phyloP scores from a whole-genome alignment of 2,113 vertebrate genomes.

The Mohoua ochrocephala region DNA sequence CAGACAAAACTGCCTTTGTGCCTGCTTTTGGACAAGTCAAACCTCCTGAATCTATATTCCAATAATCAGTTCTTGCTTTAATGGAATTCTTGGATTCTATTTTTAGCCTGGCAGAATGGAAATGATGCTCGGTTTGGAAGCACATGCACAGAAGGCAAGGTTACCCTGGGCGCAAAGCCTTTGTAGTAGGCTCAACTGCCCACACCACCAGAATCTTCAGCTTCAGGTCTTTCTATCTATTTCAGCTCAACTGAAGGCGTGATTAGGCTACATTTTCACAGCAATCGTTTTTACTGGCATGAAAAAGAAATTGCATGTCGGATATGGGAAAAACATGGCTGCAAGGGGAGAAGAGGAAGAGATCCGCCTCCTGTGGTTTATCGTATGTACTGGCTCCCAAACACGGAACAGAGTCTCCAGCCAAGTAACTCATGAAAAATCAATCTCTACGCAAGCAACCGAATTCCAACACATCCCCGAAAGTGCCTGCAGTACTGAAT shows the following conservation, averaged over 20 bases:
- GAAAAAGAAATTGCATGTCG: neutral
- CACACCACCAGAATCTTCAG: neutral
- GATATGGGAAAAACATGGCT: neutral
- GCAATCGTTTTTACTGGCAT: neutral
- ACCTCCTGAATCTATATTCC: neutral
- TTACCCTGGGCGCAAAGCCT: constrained; percentile 19
- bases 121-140: neutral
- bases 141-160: neutral
- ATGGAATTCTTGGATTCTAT: constrained; percentile 1
- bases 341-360: neutral
- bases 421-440: neutral
- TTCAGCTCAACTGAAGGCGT: neutral
- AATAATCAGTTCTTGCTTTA: constrained; percentile 25
- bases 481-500: neutral
- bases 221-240: neutral
- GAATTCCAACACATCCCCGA: neutral
- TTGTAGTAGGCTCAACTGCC: neutral
- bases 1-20: neutral
- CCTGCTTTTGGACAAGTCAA: neutral
- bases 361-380: rapidly evolving
- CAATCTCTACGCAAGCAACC: neutral
- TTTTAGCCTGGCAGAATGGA: constrained; percentile 35
- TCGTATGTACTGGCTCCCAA: neutral
- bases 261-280: neutral
- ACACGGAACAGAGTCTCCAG: neutral